These are phyloP conservation scores for Tamias sibiricus DNA, from an alignment of 2,113 vertebrate species.

Conservation along the genomic window DNA sequence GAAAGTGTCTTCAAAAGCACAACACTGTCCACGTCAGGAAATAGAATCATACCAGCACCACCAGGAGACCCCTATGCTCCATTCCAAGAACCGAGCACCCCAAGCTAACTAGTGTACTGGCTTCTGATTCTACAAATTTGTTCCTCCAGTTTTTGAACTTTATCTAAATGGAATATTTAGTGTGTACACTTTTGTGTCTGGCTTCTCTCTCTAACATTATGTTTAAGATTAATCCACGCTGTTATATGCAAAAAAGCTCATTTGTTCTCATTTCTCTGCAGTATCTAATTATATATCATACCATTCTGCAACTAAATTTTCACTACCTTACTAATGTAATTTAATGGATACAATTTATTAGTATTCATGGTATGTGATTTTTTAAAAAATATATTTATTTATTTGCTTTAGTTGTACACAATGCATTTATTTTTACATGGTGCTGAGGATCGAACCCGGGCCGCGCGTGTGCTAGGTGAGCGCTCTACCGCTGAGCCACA, in stretches of 20 bases:
- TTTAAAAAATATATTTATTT: too few relatives aligned
- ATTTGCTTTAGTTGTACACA: too few relatives aligned
- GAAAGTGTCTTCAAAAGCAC: neutral
- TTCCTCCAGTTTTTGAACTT: neutral
- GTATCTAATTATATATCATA: neutral
- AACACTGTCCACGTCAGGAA: neutral
- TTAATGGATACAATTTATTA: neutral
- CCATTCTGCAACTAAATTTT: neutral
- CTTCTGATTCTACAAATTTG: neutral
- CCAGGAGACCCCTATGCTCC: too few relatives aligned
- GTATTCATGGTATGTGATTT: neutral
- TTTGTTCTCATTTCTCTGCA: neutral
- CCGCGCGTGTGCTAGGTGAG: too few relatives aligned
- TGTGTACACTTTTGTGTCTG: neutral
- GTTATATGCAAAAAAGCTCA: neutral
- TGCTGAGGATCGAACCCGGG: too few relatives aligned
- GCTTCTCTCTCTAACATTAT: neutral
- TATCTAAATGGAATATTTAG: neutral
- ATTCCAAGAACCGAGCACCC: neutral
- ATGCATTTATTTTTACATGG: too few relatives aligned
- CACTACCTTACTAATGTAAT: neutral
- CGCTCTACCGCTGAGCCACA: too few relatives aligned
- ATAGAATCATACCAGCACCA: neutral
- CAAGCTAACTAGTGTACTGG: neutral
- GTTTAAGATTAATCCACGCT: neutral